Evolutionary conservation across 2,888 invertebrate genomes (phyloP).

Genomic region (Melinaea marsaeus): DNA sequence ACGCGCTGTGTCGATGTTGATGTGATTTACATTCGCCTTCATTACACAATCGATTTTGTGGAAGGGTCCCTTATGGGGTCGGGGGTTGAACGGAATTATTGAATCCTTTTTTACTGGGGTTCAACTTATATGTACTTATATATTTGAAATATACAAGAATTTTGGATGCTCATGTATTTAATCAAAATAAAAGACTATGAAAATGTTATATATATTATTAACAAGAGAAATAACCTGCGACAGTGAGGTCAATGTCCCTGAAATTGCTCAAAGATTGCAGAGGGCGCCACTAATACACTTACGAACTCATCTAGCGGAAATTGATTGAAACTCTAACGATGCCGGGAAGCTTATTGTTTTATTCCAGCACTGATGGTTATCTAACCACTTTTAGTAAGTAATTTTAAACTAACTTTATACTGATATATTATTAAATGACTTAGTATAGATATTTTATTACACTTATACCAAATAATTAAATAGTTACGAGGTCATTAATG

Average conservation of each 20-base stretch:
- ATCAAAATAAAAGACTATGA: too few species aligned
- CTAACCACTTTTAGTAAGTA: too few species aligned
- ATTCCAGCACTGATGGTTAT: neutral
- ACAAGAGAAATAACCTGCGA: too few species aligned
- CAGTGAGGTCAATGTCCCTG: conserved; percentile 6
- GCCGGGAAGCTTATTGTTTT: neutral
- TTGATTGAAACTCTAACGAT: conserved; percentile 27
- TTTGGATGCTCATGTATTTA: too few species aligned
- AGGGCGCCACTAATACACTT: conserved; percentile 40
- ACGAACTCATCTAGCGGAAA: conserved; percentile 45
- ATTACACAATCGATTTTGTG: conserved; percentile 20
- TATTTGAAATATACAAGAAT: neutral
- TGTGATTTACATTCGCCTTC: conserved; percentile 27
- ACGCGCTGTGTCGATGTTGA: conserved; percentile 24
- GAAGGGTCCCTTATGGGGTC: conserved; percentile 6
- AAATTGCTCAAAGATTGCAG: conserved; percentile 18
- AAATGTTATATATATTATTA: too few species aligned
- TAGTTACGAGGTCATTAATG: too few species aligned
- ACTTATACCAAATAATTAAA: too few species aligned
- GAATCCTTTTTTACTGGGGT: neutral
- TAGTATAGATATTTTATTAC: too few species aligned
- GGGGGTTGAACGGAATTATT: neutral
- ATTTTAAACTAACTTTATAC: too few species aligned
- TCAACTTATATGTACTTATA: neutral
- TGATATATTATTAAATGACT: too few species aligned